phyloP scores from a whole-genome alignment of 2,888 invertebrate species.

The Trachelus stipa region DNA sequence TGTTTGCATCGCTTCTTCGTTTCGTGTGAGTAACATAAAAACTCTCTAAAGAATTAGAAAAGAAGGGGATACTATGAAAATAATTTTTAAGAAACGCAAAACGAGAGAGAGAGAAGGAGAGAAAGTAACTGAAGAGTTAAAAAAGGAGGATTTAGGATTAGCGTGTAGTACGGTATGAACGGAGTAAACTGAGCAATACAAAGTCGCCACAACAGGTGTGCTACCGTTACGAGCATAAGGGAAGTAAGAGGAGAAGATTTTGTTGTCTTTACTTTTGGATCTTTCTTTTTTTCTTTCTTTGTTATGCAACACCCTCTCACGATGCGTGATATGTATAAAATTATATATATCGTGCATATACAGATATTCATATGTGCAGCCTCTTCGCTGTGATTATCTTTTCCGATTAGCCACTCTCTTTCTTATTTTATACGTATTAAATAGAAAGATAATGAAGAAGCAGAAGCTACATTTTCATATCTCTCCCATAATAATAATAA shows the following conservation, averaged over 20 bases:
- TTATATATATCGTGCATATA: background rate
- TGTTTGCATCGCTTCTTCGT: conserved; percentile 8
- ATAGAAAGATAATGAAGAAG: background rate
- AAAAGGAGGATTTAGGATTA: background rate
- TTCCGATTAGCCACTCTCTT: background rate
- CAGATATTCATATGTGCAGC: background rate
- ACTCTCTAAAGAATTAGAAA: background rate
- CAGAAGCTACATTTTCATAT: background rate
- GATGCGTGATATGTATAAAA: background rate
- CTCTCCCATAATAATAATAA: background rate
- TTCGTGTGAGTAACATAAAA: background rate
- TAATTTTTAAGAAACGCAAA: background rate
- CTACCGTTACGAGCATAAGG: background rate
- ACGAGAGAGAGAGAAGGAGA: background rate
- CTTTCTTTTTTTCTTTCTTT: background rate
- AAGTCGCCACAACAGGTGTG: background rate
- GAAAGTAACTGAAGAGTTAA: background rate
- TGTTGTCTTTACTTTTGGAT: background rate
- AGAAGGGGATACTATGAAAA: background rate
- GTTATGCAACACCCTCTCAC: background rate
- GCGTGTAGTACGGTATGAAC: background rate
- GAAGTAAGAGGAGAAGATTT: background rate
- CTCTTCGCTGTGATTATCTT: background rate
- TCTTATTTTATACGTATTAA: background rate
- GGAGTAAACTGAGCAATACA: background rate